Conservation (phyloP, 1,140 invertebrate genomes). For the Solen grandis region DNA sequence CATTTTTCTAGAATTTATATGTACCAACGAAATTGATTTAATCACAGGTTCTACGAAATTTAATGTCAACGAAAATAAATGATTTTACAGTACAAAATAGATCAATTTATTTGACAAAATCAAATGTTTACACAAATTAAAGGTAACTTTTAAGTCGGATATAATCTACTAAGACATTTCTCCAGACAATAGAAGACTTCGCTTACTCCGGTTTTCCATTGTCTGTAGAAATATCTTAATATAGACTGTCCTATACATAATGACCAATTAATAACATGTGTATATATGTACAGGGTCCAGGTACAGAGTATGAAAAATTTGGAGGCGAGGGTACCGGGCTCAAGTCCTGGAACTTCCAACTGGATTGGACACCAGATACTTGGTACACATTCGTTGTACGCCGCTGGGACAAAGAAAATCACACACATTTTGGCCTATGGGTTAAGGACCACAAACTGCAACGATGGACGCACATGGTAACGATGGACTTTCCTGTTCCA, state of each 20-base stretch:
- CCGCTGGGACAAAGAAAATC: conserved; percentile 45
- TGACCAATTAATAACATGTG: background rate
- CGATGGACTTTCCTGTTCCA: conserved; percentile 57
- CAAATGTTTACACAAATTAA: too few relatives aligned
- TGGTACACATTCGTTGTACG: conserved; percentile 59
- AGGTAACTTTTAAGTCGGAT: too few relatives aligned
- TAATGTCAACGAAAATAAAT: too few relatives aligned
- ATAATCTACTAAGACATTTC: background rate
- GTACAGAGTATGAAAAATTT: conserved; percentile 53
- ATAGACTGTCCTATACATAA: background rate
- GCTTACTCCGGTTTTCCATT: background rate
- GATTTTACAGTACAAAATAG: too few relatives aligned
- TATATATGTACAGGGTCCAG: conserved; percentile 20
- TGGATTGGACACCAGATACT: conserved; percentile 53
- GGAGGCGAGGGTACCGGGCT: conserved; percentile 58
- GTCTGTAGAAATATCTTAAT: background rate
- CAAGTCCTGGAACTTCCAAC: conserved; percentile 61
- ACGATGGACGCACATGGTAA: conserved; percentile 54
- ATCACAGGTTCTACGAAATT: too few relatives aligned
- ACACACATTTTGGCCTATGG: conserved; percentile 60
- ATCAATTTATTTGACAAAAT: too few relatives aligned
- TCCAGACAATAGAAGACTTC: background rate
- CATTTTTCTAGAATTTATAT: too few relatives aligned
- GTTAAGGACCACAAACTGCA: conserved; percentile 43
- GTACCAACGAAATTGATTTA: too few relatives aligned